A percentile compares a stretch with the other conserved stretches of the same genome.
These are phyloP conservation scores for Artibeus jamaicensis DNA, from an alignment of 2,797 vertebrate species.

Conservation along the genomic window DNA sequence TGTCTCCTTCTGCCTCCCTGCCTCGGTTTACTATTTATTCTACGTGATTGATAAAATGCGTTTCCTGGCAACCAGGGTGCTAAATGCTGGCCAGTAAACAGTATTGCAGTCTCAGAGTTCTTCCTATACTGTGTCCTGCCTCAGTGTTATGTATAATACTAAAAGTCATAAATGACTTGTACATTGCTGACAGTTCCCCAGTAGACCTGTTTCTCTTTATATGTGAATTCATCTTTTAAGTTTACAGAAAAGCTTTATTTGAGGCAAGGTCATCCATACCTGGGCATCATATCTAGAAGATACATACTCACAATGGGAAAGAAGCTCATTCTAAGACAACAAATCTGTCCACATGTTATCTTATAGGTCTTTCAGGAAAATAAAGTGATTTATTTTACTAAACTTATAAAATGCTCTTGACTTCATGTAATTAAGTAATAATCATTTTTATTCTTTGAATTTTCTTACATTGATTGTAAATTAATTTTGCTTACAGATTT, in stretches of 20 bases:
- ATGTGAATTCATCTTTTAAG: not conserved
- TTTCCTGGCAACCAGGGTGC: too few relatives aligned
- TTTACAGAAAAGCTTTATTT: not conserved
- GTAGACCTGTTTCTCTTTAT: not conserved
- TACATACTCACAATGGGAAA: not conserved
- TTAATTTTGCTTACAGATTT: slow-evolving; percentile 87
- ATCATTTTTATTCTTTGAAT: slow-evolving; percentile 39
- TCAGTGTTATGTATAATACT: not conserved
- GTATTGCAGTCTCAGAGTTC: too few relatives aligned
- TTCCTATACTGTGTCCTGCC: too few relatives aligned
- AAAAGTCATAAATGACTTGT: not conserved
- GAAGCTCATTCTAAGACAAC: not conserved
- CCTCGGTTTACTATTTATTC: too few relatives aligned
- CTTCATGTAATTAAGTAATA: slow-evolving; percentile 15
- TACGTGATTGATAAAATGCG: too few relatives aligned
- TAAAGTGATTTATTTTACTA: not conserved
- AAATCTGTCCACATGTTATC: not conserved
- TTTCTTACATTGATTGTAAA: slow-evolving; percentile 12
- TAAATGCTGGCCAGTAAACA: too few relatives aligned
- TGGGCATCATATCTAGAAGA: not conserved
- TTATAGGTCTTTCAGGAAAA: slow-evolving; percentile 1
- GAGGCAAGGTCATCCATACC: not conserved
- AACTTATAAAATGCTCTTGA: not conserved
- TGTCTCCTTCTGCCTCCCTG: too few relatives aligned
- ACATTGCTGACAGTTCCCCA: not conserved